Evolutionary conservation across 2,113 vertebrate genomes (phyloP).

Genomic region (Xyrauchen texanus): DNA sequence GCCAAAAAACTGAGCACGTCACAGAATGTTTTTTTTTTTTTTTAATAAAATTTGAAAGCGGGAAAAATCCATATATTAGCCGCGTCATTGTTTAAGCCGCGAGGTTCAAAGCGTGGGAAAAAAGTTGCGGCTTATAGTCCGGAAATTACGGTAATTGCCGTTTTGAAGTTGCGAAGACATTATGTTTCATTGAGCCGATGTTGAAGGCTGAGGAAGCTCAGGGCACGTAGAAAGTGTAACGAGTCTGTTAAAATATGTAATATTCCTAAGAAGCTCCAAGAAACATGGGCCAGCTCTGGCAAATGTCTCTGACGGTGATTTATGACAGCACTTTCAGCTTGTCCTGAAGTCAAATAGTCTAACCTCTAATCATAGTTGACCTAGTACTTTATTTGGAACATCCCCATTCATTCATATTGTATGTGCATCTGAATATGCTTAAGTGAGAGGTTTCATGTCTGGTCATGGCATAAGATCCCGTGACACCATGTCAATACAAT

Average conservation of each 20-base stretch:
- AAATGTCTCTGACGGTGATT: not conserved
- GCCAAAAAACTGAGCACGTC: too few relatives aligned
- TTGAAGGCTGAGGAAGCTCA: not conserved
- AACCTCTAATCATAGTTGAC: slow-evolving; percentile 2
- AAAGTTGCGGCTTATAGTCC: too few relatives aligned
- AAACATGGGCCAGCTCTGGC: not conserved
- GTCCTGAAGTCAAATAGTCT: not conserved
- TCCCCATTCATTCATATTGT: slow-evolving; percentile 4
- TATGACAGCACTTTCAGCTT: not conserved
- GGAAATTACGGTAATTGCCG: slow-evolving; percentile 3
- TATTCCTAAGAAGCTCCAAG: not conserved
- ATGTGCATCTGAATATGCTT: not conserved
- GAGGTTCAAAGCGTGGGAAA: too few relatives aligned
- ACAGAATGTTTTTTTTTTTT: too few relatives aligned
- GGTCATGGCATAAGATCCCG: too few relatives aligned
- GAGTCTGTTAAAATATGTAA: slow-evolving; percentile 6
- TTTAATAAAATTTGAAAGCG: too few relatives aligned
- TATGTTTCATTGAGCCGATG: not conserved
- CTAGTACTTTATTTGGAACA: not conserved
- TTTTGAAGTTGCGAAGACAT: not conserved
- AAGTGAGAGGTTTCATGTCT: not conserved
- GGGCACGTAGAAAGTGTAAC: slow-evolving; percentile 8
- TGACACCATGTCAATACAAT: too few relatives aligned
- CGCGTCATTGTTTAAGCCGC: too few relatives aligned
- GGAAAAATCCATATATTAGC: too few relatives aligned